Percentiles rank a stretch among this genome's conserved stretches.
phyloP scores from a whole-genome alignment of 2,113 vertebrate genomes.

The Chaenogobius annularis region DNA sequence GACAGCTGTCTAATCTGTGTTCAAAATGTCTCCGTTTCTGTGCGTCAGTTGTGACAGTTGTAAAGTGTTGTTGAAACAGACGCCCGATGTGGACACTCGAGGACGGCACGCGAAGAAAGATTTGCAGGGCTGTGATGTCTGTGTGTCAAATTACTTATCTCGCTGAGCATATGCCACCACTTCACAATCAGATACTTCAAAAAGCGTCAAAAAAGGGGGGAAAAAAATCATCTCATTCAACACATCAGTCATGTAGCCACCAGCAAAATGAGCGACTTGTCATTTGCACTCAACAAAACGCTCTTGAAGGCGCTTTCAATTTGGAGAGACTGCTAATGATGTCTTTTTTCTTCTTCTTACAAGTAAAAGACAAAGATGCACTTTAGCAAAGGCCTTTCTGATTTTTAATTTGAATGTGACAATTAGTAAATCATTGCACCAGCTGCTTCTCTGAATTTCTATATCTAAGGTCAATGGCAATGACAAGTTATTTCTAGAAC shows the following conservation, averaged over 20 bases:
- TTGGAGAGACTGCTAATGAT: constrained; percentile 73
- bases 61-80: constrained; percentile 74
- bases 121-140: constrained; percentile 74
- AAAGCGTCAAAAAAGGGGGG: constrained; percentile 65
- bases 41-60: constrained; percentile 73
- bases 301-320: constrained; percentile 75
- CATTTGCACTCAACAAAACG: constrained; percentile 74
- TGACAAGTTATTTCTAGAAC: constrained; percentile 12
- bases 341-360: constrained; percentile 44
- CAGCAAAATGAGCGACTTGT: constrained; percentile 76
- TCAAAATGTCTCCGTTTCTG: constrained; percentile 63
- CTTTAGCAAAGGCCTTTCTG: constrained; percentile 58
- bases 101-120: constrained; percentile 69
- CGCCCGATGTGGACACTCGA: constrained; percentile 62
- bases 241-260: constrained; percentile 76
- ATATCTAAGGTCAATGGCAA: constrained; percentile 43
- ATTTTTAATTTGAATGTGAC: constrained; percentile 64
- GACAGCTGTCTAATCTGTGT: constrained; percentile 70
- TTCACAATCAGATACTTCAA: constrained; percentile 80
- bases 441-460: constrained; percentile 53
- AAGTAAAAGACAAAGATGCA: constrained; percentile 58
- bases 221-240: constrained; percentile 62
- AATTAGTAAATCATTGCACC: constrained; percentile 56
- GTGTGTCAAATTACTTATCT: constrained; percentile 79
- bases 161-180: constrained; percentile 75